These are phyloP conservation scores for Cassiopea andromeda DNA, from an alignment of 30 jellyfish, hydroid and myxozoan species.

Conservation along the genomic window DNA sequence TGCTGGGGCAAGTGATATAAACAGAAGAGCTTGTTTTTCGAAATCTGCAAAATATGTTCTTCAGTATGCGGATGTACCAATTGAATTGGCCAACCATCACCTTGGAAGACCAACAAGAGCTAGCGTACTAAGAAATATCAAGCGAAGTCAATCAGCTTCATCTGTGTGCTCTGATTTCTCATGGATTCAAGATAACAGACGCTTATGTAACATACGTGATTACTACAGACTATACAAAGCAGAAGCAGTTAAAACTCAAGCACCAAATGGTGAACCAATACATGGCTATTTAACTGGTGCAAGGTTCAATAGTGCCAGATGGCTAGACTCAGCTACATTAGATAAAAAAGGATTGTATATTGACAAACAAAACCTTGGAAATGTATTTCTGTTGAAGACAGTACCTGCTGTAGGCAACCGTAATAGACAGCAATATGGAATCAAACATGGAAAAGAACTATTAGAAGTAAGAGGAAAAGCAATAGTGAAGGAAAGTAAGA, in stretches of 20 bases:
- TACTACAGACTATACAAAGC: constrained; percentile 50
- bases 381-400: constrained; percentile 49
- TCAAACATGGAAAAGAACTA: neutral
- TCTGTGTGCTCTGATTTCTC: constrained; percentile 63
- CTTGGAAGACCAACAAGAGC: constrained; percentile 74
- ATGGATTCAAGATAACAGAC: constrained; percentile 66
- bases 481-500: too few species aligned
- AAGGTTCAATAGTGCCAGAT: constrained; percentile 62
- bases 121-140: constrained; percentile 42
- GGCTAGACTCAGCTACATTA: constrained; percentile 53
- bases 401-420: constrained; percentile 3
- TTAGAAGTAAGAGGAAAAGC: constrained; percentile 37
- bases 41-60: constrained; percentile 48
- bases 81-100: constrained; percentile 35
- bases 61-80: constrained; percentile 69
- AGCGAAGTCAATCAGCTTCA: constrained; percentile 56
- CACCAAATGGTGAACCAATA: constrained; percentile 47
- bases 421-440: neutral
- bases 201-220: constrained; percentile 65
- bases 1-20: neutral
- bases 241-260: neutral
- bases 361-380: constrained; percentile 39
- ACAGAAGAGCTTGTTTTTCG: constrained; percentile 9
- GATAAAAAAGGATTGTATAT: constrained; percentile 38
- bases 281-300: constrained; percentile 66